A percentile compares a stretch with the other conserved stretches of the same genome.
These are phyloP conservation scores for Caenorhabditis sp. DNA, from an alignment of 2,888 invertebrate genomes.

Conservation along the genomic window DNA sequence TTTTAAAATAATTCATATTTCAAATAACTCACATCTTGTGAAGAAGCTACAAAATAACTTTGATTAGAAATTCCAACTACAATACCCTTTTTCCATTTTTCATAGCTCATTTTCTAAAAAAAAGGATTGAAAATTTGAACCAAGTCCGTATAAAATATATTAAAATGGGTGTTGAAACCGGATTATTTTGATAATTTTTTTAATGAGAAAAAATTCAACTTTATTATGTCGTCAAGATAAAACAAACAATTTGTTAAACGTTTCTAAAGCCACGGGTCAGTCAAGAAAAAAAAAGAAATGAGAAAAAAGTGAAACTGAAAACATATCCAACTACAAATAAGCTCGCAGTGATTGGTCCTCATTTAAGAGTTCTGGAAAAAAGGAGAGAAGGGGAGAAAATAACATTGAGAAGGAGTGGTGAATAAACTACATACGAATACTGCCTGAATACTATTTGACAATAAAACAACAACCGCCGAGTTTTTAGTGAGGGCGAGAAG, in stretches of 20 bases:
- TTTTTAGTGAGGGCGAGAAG: conserved; percentile 30
- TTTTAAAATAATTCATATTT: no score
- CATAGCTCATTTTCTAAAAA: no score
- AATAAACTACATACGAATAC: conserved; percentile 6
- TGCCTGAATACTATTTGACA: neutral
- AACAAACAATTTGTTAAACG: neutral
- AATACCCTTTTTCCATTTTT: no score
- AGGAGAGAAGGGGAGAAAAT: conserved; percentile 5
- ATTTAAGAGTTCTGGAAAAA: neutral
- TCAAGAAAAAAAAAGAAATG: conserved; percentile 1
- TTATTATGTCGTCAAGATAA: neutral
- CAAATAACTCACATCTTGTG: no score
- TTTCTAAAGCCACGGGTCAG: neutral
- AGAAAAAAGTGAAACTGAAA: conserved; percentile 8
- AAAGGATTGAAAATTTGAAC: no score
- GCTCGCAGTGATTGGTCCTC: neutral
- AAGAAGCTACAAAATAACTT: no score
- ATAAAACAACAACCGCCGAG: neutral
- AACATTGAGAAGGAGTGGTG: neutral
- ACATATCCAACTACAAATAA: conserved; percentile 6
- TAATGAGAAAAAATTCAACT: neutral
- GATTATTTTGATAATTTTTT: no score
- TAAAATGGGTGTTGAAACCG: no score
- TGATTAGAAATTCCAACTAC: no score
- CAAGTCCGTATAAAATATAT: no score